Evolutionary conservation across 2,797 vertebrate species (phyloP).

Genomic region (Tachyglossus aculeatus): DNA sequence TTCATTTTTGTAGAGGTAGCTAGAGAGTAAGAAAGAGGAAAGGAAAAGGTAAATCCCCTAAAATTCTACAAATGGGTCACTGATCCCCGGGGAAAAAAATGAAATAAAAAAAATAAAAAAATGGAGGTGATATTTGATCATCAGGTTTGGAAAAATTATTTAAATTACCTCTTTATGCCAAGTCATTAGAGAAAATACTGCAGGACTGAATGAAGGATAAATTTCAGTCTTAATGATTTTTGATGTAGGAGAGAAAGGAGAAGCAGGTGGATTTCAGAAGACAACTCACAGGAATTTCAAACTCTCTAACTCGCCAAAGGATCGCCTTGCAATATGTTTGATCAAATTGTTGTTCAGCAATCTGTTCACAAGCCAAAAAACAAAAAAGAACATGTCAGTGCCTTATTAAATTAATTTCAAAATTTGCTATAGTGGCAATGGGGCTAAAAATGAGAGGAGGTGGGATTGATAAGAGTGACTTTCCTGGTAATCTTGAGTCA

Average conservation of each 20-base stretch:
- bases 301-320: conserved; percentile 67
- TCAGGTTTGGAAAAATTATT: not conserved
- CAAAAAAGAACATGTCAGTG: not conserved
- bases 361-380: conserved; percentile 34
- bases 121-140: not conserved
- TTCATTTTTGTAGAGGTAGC: conserved; percentile 77
- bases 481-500: too few species aligned
- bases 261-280: not conserved
- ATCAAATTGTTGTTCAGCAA: conserved; percentile 74
- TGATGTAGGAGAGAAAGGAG: not conserved
- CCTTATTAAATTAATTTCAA: not conserved
- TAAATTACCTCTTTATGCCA: not conserved
- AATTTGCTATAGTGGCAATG: too few species aligned
- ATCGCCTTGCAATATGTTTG: conserved; percentile 55
- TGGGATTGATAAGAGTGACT: too few species aligned
- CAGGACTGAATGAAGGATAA: too few species aligned
- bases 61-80: not conserved
- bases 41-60: not conserved
- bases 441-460: too few species aligned
- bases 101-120: not conserved
- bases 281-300: conserved; percentile 73
- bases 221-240: not conserved
- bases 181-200: accelerated
- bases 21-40: conserved; percentile 32
- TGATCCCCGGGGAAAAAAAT: too few species aligned